Evolutionary conservation across 2,113 vertebrate species (phyloP), one percentile per base, ranked within the genome.

Genomic region (Cichladusa arquata): DNA sequence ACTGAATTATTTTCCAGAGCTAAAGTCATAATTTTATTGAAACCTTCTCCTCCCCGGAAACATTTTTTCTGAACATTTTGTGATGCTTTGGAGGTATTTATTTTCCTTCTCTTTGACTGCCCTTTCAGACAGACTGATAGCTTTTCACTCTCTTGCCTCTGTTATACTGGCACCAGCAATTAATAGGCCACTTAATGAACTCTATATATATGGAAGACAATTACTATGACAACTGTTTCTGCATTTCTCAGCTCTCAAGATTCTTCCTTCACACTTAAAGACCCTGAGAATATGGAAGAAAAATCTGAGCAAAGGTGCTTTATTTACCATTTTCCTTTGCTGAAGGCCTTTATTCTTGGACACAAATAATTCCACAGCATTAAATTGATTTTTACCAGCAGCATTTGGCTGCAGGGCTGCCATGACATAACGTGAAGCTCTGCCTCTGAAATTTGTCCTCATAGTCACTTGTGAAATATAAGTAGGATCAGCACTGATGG

Each of bases 1-100:
- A 93, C 33, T 40, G 72, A 89, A 81, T 71, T 94, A 53, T 78
- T 94, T 92, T 94, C 79, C 86, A 95, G 80, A 82, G 58, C 15
- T 90, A 67, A 95, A 92, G 48, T 57, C 72, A 65, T n/a, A 73
- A 80, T 88, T 93, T 95, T 92, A 87, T 69, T 70, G 67, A 92
- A 94, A 77, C 36, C 28, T 91, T 62, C 44, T 90, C 36, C 93
- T 94, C 61, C 73, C 36, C 83, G 67, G 83, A 93, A 82, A 95
- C 28, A 69, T 60, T 15, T 72, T 93, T 92, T 38, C 70, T 94
- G 69, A 73, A 51, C 14, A 36, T 78, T 96, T 93, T 17, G 2
- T 81, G 91, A 53, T 85, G 12, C 36, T 81, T 88, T 69, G 6
- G 23, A 72, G 40, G 9, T 81, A 83, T 95, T 95, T 95, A 44